These are phyloP conservation scores for Beroe forskalii DNA, from an alignment of 37 sponge, comb jelly and placozoan genomes.

Conservation along the genomic window DNA sequence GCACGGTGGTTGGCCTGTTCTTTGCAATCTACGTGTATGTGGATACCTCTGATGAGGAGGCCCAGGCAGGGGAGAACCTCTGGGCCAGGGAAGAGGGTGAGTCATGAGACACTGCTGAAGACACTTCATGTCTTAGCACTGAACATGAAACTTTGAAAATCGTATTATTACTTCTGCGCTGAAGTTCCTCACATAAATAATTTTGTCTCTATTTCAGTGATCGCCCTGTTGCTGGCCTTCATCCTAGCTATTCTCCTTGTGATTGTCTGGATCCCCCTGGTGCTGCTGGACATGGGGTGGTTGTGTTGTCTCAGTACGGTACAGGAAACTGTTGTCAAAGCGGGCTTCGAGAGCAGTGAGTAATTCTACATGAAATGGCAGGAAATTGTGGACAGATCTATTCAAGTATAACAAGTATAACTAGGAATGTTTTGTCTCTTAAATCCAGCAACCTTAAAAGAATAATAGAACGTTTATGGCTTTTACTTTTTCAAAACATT, in stretches of 20 bases:
- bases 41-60: neutral
- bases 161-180: too few species aligned
- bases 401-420: too few species aligned
- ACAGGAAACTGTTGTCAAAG: neutral
- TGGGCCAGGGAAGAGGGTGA: neutral
- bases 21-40: neutral
- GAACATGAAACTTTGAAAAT: too few species aligned
- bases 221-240: neutral
- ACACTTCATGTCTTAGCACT: neutral
- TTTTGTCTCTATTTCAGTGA: neutral
- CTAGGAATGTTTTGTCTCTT: too few species aligned
- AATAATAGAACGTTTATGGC: too few species aligned
- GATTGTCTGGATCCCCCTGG: neutral
- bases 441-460: too few species aligned
- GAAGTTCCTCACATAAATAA: too few species aligned
- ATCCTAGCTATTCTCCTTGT: constrained; percentile 1
- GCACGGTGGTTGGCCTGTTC: neutral
- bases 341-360: neutral
- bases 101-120: too few species aligned
- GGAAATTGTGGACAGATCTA: too few species aligned
- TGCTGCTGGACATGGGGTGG: neutral
- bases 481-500: too few species aligned
- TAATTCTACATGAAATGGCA: too few species aligned
- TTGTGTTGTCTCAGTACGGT: neutral
- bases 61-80: neutral